A percentile compares a stretch with the other conserved stretches of the same genome.
These are phyloP conservation scores for Hypolimnas misippus DNA, from an alignment of 2,888 invertebrate genomes.

Conservation along the genomic window DNA sequence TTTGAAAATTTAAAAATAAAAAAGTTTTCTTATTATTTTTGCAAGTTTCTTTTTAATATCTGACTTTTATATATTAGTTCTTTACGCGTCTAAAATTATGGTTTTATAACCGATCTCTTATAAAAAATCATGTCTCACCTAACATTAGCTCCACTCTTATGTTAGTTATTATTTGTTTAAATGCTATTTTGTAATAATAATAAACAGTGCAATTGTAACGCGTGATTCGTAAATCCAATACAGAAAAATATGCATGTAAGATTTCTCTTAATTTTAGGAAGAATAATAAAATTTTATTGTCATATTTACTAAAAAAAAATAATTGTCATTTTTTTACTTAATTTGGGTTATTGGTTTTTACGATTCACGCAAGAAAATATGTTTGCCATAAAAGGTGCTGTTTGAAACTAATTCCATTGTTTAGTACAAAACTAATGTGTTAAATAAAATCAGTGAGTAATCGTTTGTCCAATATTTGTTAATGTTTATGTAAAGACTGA, in stretches of 20 bases:
- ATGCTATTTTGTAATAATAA: slow-evolving; percentile 14
- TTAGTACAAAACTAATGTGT: slow-evolving; percentile 62
- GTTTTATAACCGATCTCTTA: slow-evolving; percentile 47
- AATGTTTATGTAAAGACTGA: slow-evolving; percentile 67
- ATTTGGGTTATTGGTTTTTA: slow-evolving; percentile 31
- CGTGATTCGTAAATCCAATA: slow-evolving; percentile 21
- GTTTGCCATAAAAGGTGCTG: slow-evolving; percentile 62
- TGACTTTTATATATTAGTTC: neutral
- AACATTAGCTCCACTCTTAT: neutral
- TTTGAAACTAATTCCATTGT: slow-evolving; percentile 58
- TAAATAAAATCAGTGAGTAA: slow-evolving; percentile 40
- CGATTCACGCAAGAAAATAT: slow-evolving; percentile 15
- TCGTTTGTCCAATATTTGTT: slow-evolving; percentile 48
- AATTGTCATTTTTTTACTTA: neutral
- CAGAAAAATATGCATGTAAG: neutral
- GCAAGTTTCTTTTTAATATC: neutral
- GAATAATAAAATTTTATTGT: neutral
- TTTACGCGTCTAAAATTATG: neutral
- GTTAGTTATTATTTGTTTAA: slow-evolving; percentile 11
- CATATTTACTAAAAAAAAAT: neutral
- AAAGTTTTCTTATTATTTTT: neutral
- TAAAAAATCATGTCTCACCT: slow-evolving; percentile 16
- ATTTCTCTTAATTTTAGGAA: neutral
- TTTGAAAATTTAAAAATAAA: neutral
- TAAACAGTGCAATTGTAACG: slow-evolving; percentile 28